Evolutionary conservation across 37 sponge, comb jelly and placozoan species (phyloP), one percentile per base, ranked within the genome.

Genomic region (Agelas oroides): DNA sequence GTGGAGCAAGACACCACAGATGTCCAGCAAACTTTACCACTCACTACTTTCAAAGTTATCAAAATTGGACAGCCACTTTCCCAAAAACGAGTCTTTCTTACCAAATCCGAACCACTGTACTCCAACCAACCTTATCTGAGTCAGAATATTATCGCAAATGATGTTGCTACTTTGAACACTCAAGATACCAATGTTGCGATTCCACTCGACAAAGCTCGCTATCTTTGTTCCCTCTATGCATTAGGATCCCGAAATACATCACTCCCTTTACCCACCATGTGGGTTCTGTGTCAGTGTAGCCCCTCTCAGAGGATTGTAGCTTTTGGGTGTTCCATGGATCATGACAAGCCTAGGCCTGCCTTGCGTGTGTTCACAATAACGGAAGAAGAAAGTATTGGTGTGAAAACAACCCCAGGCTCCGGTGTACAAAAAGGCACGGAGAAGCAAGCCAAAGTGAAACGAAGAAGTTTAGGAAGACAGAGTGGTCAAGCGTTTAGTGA

Each of bases 121-220:
- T n/a, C 17, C 21, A 25, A 35, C n/a, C n/a, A n/a, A n/a, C n/a
- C n/a, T 46, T 8, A 46, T 46, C 46, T 8, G 8, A 46, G 46
- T 46, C 46, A 8, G 46, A 46, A 46, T 46, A 12, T 5, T 61
- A 27, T 25, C 25, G 16, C 21, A 13, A 30, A 62, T 53, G 38
- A 31, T 27, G 75, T 75, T 25, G 25, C 46, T 8, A 8, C 46
- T 12, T 8, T 27, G 41, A 53, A 75, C 25, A 79, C 71, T 41
- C 5, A 53, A 6, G 83, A 78, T 21, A 16, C 65, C 8, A 24
- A 58, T 0, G 15, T 76, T 6, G 28, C 24, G 14, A 82, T 87
- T n/a, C 46, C 93, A 23, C 55, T 84, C 23, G 72, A 84, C 41
- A 53, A 65, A 19, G 85, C 89, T 65, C 79, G 92, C 20, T 82